Evolutionary conservation across 2,113 vertebrate genomes (phyloP), one percentile per base, ranked within the genome.

Genomic region (Jacana jacana): DNA sequence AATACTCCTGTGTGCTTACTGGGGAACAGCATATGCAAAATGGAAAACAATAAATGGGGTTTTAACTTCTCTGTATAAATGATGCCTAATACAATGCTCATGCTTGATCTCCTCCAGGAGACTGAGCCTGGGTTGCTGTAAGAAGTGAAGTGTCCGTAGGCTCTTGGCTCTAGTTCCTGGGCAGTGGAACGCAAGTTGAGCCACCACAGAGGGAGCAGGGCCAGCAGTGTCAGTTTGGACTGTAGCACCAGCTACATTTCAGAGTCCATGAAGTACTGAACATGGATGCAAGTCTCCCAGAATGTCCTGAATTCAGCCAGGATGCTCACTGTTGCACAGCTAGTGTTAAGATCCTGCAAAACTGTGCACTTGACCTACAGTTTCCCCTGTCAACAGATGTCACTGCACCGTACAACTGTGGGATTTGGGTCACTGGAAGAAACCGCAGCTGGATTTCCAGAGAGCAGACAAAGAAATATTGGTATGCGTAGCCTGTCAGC

Each of bases 391-490:
- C 30, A 79, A 76, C 91, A 91, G 83, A 92, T 88, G 92, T 80
- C 57, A 37, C 65, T 65, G 73, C 35, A 31, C 15, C 51, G 51
- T 84, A 71, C 44, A 51, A 2, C 69, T 69, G 73, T 80, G 88
- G 81, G 86, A 95, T 96, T 72, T 92, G 96, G 93, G 93, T 94
- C 92, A 96, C 72, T 72, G 93, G 83, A 91, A 93, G 88, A 88
- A 95, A 69, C 13, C 76, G 61, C 83, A 79, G 95, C 90, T 95
- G 92, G 90, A 81, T 93, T 86, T 93, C 65, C 80, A 72, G 69
- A 90, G n/a, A 81, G 66, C 58, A 81, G 65, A 37, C 37, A 81
- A 57, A 72, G 63, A 79, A 71, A 44, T 30, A 39, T 1, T 88
- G 82, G 24, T 51, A 68, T 52, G 31, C 13, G 10, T 10, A 70